A percentile compares a stretch with the other conserved stretches of the same genome.
These are phyloP conservation scores for Notodonta ziczac DNA, from an alignment of 2,888 invertebrate species.

Conservation along the genomic window DNA sequence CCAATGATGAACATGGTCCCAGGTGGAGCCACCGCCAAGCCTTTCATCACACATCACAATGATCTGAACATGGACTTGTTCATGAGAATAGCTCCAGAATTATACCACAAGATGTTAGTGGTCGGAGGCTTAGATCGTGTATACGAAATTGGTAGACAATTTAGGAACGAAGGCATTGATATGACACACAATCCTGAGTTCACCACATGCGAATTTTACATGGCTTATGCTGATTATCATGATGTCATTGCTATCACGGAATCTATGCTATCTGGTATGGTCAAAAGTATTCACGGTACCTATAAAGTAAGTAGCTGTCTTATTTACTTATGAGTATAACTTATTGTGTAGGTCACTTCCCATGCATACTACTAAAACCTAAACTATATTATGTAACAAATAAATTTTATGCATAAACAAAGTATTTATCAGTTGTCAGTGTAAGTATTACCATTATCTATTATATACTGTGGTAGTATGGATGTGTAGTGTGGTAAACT, in stretches of 20 bases:
- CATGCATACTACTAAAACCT: too few species aligned
- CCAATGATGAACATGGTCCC: constrained; percentile 99
- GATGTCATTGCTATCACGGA: constrained; percentile 98
- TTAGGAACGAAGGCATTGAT: constrained; percentile 99
- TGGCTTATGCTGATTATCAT: constrained; percentile 99
- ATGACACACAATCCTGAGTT: constrained; percentile 99
- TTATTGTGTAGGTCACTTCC: too few species aligned
- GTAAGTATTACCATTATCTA: too few species aligned
- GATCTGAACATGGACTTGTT: constrained; percentile 98
- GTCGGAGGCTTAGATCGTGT: constrained; percentile 98
- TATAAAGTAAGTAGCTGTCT: constrained; percentile 87
- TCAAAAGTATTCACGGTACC: constrained; percentile 94
- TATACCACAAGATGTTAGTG: constrained; percentile 98
- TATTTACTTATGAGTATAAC: neutral
- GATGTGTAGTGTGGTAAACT: too few species aligned
- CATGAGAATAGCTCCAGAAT: constrained; percentile 99
- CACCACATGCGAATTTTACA: constrained; percentile 99
- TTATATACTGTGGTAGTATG: too few species aligned
- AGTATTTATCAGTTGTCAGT: too few species aligned
- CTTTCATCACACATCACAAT: constrained; percentile 99
- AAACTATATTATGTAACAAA: too few species aligned
- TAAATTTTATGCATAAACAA: too few species aligned
- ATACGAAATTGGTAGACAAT: constrained; percentile 96
- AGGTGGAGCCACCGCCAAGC: constrained; percentile 99
- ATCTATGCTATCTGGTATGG: constrained; percentile 96